Base-by-base conservation (phyloP, 2,113 vertebrate species). In the Xyliphius kryptos region DNA sequence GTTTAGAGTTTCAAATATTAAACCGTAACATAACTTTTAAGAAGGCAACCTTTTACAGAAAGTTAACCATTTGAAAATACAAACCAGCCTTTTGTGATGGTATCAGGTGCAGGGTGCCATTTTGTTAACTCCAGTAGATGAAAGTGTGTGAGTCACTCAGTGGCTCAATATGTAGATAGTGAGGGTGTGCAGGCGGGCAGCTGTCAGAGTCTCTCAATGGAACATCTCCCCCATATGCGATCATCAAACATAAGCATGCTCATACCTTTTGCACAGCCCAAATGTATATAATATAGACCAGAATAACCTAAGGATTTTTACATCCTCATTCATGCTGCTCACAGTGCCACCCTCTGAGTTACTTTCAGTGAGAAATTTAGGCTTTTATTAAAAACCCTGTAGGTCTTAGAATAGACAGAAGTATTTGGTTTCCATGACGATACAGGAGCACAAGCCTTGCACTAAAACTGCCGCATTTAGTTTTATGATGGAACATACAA, bases 101-200 rank as follows among this genome's bases (percentile, higher is more conserved):
- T 32, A 62, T 44, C 32, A 52, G 20, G 59, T 44, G 15, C 58
- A 55, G 48, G 32, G 53, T 52, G 61, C 62, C 58, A 57, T 67
- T 71, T 63, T 63, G 75, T 55, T 71, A 43, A 66, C 55, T 56
- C 56, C 61, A 67, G 71, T 66, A 64, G 69, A 60, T 71, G 66
- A 79, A 77, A 64, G 72, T 62, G 72, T 50, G 80, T 86, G 83
- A 83, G 77, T 85, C 84, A 85, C 32, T 32, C 38, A 12, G 40
- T 16, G 54, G 20, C 20, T 63, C 59, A 59, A 52, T 63, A 75
- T 72, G 73, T 69, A 71, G 76, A 53, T 67, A 76, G 73, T 77
- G 79, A 81, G 64, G 59, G 70, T 72, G 56, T 51, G 75, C 69
- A 36, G 63, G 76, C 81, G 80, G 82, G 26, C 78, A 76, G 75